These are phyloP conservation scores for Heloderma charlesbogerti DNA, from an alignment of 2,113 vertebrate genomes.

Conservation along the genomic window DNA sequence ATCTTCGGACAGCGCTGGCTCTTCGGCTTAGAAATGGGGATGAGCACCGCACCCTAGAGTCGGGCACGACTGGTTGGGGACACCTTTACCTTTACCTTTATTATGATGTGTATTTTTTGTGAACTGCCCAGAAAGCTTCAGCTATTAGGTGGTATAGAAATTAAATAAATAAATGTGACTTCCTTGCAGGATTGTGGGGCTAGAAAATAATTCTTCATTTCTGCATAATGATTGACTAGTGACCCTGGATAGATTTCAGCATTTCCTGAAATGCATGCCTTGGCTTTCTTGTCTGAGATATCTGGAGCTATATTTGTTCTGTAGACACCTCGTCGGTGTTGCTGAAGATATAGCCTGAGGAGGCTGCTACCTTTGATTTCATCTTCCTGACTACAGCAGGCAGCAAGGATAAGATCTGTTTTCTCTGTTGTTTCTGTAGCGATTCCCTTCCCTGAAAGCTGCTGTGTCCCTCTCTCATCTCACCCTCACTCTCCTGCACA, in stretches of 20 bases:
- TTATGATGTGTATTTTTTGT: too few relatives aligned
- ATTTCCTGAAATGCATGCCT: not conserved
- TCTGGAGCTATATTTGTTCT: not conserved
- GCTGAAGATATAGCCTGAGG: not conserved
- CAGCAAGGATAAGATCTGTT: not conserved
- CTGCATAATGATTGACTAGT: not conserved
- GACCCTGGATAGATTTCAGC: not conserved
- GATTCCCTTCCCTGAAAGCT: conserved; percentile 14
- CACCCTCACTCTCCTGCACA: not conserved
- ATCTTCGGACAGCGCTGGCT: too few relatives aligned
- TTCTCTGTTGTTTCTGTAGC: not conserved
- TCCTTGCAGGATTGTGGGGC: not conserved
- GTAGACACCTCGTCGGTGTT: too few relatives aligned
- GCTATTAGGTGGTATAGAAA: too few relatives aligned
- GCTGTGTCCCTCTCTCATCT: not conserved
- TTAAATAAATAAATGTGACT: too few relatives aligned
- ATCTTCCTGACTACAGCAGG: not conserved
- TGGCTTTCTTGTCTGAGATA: not conserved
- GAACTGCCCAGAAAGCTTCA: too few relatives aligned
- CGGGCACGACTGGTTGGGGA: too few relatives aligned
- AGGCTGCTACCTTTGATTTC: not conserved
- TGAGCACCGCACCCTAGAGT: too few relatives aligned
- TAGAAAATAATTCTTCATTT: not conserved
- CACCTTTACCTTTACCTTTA: too few relatives aligned
- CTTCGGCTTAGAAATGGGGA: too few relatives aligned